Base-by-base conservation (phyloP, 2,113 vertebrate genomes). In the Tachuris rubrigastra region DNA sequence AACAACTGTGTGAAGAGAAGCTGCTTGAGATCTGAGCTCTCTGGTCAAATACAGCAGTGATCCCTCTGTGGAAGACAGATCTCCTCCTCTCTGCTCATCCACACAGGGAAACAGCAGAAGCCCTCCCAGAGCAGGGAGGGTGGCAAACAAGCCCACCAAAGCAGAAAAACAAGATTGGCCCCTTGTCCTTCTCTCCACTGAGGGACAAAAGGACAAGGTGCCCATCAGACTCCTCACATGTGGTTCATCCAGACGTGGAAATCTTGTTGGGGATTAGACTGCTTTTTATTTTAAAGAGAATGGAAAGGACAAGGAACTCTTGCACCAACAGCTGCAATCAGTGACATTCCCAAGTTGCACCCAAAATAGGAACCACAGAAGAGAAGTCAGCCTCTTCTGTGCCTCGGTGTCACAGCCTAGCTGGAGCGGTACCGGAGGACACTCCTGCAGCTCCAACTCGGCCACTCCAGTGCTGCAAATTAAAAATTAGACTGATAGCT, bases 1-100 rank as follows among this genome's bases (percentile, higher is more conserved):
- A 96, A 96, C 96, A 97, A 97, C 93, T 66, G 73, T 74, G 62
- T 33, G 44, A 69, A 90, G 90, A 90, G 72, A 86, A 89, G 41
- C 65, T 93, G 52, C 72, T 75, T 90, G 88, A 81, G 86, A 56
- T 81, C 33, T 76, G 80, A 94, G 92, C 69, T 85, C 60, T 72
- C 73, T 89, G 90, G 83, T 52, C 72, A 93, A 75, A 89, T 49
- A n/a, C 83, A 87, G 62, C 76, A 73, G 66, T 52, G 82, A 86
- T 78, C 71, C 76, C 42, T 52, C 52, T 1, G 2, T 28, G 66
- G 62, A 92, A 68, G 63, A 74, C 28, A 10, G 0, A 35, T 24
- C 59, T 62, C 37, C 72, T 92, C n/a, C 50, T 66, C 80, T 72
- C 77, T 85, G 56, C 71, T 82, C 47, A 30, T 62, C 68, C 76